Percentiles rank a stretch among this genome's conserved stretches.
phyloP scores from a whole-genome alignment of 2,797 vertebrate genomes.

The Cyprinella venusta region DNA sequence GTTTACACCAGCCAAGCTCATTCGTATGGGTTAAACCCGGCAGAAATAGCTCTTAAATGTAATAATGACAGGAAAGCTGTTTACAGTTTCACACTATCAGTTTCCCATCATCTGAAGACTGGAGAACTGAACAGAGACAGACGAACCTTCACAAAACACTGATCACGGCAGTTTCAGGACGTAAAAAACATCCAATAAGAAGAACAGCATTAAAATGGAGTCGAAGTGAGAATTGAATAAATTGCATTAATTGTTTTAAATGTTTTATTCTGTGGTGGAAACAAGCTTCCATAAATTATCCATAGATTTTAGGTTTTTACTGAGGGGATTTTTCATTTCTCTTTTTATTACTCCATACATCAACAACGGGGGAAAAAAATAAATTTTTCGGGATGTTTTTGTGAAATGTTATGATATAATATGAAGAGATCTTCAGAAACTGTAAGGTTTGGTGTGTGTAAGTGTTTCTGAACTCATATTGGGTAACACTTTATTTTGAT shows the following conservation, averaged over 20 bases:
- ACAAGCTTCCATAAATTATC: too few relatives aligned
- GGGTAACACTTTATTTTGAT: too few relatives aligned
- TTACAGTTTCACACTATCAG: not conserved
- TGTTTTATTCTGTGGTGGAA: too few relatives aligned
- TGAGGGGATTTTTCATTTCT: constrained; percentile 22
- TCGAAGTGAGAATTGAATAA: too few relatives aligned
- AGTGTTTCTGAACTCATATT: not conserved
- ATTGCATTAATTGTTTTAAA: too few relatives aligned
- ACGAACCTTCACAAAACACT: not conserved
- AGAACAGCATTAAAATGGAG: not conserved
- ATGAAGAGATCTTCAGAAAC: not conserved
- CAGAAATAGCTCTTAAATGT: too few relatives aligned
- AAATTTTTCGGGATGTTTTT: too few relatives aligned
- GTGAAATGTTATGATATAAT: too few relatives aligned
- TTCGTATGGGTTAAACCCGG: too few relatives aligned
- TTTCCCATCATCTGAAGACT: not conserved
- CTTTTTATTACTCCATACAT: not conserved
- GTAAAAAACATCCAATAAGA: not conserved
- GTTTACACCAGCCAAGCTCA: not conserved
- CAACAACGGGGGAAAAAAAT: not conserved
- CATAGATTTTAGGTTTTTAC: not conserved
- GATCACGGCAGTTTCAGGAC: not conserved
- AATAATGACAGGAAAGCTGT: too few relatives aligned
- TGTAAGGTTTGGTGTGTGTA: not conserved
- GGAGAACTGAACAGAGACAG: not conserved